phyloP scores from a whole-genome alignment of 2,888 invertebrate genomes.

The Archips xylosteana region DNA sequence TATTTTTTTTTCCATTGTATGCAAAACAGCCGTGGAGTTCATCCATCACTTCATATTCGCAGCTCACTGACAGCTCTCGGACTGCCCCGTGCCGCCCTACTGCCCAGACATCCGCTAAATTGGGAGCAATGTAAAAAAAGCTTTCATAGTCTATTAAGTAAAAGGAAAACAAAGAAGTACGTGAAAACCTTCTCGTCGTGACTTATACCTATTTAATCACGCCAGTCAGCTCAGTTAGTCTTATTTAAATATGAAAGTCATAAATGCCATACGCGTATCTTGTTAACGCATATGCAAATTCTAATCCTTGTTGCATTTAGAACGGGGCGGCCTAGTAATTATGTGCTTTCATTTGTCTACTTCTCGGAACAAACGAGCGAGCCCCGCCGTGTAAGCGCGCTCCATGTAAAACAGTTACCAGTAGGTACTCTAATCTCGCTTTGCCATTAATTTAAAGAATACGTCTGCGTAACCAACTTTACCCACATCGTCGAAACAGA shows the following conservation, averaged over 20 bases:
- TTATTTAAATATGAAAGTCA: constrained; percentile 79
- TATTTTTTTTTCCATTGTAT: constrained; percentile 80
- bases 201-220: constrained; percentile 8
- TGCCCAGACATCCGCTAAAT: constrained; percentile 64
- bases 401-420: constrained; percentile 84
- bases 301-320: constrained; percentile 84
- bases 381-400: constrained; percentile 75
- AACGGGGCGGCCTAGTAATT: constrained; percentile 84
- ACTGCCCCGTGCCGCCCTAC: constrained; percentile 64
- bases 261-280: constrained; percentile 82
- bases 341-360: constrained; percentile 85
- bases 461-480: constrained; percentile 81
- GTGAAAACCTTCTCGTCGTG: constrained; percentile 2
- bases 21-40: constrained; percentile 75
- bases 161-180: constrained; percentile 16
- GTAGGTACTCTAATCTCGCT: constrained; percentile 80
- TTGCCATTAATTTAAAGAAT: constrained; percentile 85
- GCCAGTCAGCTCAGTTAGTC: constrained; percentile 9
- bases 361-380: constrained; percentile 80
- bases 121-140: constrained; percentile 60
- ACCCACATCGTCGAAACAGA: constrained; percentile 81
- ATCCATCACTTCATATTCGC: constrained; percentile 84
- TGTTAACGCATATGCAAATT: constrained; percentile 82
- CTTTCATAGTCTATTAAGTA: constrained; percentile 47
- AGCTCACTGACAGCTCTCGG: constrained; percentile 64